Base-by-base conservation (phyloP, 2,113 vertebrate species). In the Benitochromis conjunctus region DNA sequence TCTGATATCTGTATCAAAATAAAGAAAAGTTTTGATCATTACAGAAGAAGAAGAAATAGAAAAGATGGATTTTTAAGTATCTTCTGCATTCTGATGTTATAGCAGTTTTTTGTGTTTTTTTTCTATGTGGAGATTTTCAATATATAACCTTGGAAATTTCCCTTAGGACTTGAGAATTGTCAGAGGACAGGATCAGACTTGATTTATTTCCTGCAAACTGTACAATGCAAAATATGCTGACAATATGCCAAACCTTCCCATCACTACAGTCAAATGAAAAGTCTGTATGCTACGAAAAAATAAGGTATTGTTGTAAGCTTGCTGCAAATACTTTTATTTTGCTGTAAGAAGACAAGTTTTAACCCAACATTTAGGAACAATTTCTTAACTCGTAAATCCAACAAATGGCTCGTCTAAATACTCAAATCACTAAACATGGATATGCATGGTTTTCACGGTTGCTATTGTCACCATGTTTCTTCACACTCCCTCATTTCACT, bases 81-180 rank as follows among this genome's bases (percentile, higher is more conserved):
- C 3, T 10, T n/a, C 16, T 53, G 71, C 26, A 51, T 76, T 76
- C 26, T 53, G 46, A 31, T 76, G 46, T 76, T 53, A 51, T 10
- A 16, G 14, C 21, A 18, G 41, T 26, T 31, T 74, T 5, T 76
- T 53, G n/a, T 19, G 4, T 12, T 80, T 54, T 78, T 85, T 3
- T 11, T 26, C 3, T 4, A 9, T n/a, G 4, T 5, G 19, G 14
- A 36, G n/a, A 57, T 41, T 54, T 76, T 69, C 56, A 6, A 86
- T 83, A 64, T 80, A 87, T 84, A 80, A 89, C 83, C 83, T 81
- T 86, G 26, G 51, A 88, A 91, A 93, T 94, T 84, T 93, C 91
- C 86, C 83, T 7, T 1, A 64, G 87, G 91, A 80, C 55, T 38
- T 29, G 38, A 18, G 64, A 21, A 21, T 62, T 88, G 91, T 84